phyloP scores from a whole-genome alignment of 2,113 vertebrate species.

The Trochalopteron elliotii region DNA sequence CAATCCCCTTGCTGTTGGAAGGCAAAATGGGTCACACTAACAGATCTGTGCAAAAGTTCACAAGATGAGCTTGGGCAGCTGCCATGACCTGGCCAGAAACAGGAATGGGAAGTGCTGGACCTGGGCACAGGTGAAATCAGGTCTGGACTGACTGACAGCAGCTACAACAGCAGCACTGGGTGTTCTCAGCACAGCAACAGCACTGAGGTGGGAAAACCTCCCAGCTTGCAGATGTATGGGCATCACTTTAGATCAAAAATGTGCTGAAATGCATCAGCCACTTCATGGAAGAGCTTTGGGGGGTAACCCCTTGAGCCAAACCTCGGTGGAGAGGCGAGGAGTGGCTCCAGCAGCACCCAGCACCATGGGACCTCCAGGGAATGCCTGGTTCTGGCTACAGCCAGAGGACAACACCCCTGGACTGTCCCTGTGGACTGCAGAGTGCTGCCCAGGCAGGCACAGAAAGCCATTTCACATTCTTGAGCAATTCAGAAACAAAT shows the following conservation, averaged over 20 bases:
- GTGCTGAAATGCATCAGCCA: neutral
- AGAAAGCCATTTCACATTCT: neutral
- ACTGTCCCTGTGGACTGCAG: neutral
- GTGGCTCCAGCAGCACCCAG: neutral
- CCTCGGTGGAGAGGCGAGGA: neutral
- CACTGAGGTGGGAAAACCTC: neutral
- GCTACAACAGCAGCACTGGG: neutral
- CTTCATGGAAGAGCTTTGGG: neutral
- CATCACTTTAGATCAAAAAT: neutral
- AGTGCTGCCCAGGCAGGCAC: neutral
- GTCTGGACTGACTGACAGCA: neutral
- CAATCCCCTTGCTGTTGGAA: conserved; percentile 19
- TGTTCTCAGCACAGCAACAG: neutral
- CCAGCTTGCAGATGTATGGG: neutral
- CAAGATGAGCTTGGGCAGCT: conserved; percentile 47
- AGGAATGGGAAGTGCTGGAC: neutral
- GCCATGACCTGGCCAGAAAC: neutral
- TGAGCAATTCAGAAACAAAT: neutral
- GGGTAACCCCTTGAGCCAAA: neutral
- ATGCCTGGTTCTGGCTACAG: neutral
- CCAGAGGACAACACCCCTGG: neutral
- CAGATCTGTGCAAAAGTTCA: conserved; percentile 78
- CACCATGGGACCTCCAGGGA: neutral
- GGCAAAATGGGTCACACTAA: conserved; percentile 56
- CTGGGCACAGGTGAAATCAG: neutral